Percentiles rank a stretch among this genome's conserved stretches.
Conservation (phyloP, 2,888 invertebrate species). For the Lottia scabra region DNA sequence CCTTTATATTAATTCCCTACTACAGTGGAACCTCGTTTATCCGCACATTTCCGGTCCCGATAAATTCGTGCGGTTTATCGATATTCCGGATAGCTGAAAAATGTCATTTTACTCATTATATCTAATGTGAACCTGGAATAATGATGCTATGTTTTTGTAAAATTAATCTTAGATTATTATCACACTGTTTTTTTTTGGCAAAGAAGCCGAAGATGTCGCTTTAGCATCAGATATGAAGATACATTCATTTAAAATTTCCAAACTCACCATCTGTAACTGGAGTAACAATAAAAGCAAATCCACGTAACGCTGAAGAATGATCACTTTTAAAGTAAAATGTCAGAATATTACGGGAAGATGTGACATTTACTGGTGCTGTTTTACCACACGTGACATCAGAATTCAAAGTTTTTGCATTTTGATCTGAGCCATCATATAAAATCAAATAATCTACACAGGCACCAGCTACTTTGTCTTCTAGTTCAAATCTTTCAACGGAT, state of each 20-base stretch:
- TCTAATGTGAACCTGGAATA: too few species aligned
- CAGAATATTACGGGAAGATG: constrained; percentile 21
- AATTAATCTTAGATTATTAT: too few species aligned
- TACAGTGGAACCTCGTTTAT: too few species aligned
- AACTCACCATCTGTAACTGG: constrained; percentile 20
- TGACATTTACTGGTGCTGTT: constrained; percentile 14
- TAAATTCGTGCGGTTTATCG: too few species aligned
- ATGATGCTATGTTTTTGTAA: too few species aligned
- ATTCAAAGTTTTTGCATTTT: constrained; percentile 19
- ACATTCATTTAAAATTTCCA: not conserved
- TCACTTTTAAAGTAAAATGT: constrained; percentile 28
- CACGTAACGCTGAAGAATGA: constrained; percentile 19
- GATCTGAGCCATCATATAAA: constrained; percentile 24
- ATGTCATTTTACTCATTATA: too few species aligned
- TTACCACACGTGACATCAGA: constrained; percentile 23
- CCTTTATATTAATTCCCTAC: too few species aligned
- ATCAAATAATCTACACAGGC: constrained; percentile 31
- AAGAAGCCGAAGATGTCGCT: too few species aligned
- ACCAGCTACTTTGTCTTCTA: constrained; percentile 21
- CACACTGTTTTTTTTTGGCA: too few species aligned
- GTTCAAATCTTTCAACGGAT: constrained; percentile 23
- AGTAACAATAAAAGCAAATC: constrained; percentile 28
- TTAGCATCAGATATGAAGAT: too few species aligned
- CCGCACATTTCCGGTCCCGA: too few species aligned
- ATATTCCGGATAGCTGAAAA: too few species aligned